Conservation (phyloP, 2,797 vertebrate species). For the Schizopygopsis pylzovi region DNA sequence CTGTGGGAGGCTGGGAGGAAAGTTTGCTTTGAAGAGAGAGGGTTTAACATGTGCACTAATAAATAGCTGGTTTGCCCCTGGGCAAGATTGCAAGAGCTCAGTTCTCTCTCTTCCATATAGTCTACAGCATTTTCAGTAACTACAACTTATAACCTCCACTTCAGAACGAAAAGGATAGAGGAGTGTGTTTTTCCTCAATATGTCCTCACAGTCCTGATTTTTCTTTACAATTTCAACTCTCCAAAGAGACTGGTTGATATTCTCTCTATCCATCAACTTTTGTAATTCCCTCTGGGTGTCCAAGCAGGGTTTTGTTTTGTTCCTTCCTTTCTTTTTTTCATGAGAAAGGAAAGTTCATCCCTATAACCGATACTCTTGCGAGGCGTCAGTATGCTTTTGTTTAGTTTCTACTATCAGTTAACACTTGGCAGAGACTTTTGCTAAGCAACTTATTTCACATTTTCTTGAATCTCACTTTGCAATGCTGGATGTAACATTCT, state of each 20-base stretch:
- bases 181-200: constrained; percentile 4
- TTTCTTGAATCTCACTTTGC: not conserved
- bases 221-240: constrained; percentile 8
- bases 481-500: not conserved
- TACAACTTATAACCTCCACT: constrained; percentile 34
- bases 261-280: constrained; percentile 46
- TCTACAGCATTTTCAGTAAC: constrained; percentile 47
- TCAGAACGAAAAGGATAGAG: constrained; percentile 10
- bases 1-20: constrained; percentile 50
- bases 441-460: not conserved
- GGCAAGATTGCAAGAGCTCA: constrained; percentile 40
- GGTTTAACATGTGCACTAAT: constrained; percentile 44
- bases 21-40: constrained; percentile 57
- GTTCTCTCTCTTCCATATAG: constrained; percentile 32
- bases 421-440: constrained; percentile 2
- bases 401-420: constrained; percentile 26
- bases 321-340: constrained; percentile 69
- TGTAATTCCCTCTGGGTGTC: constrained; percentile 72
- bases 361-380: constrained; percentile 71
- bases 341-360: constrained; percentile 76
- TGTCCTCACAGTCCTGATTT: constrained; percentile 43
- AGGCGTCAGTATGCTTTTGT: constrained; percentile 20
- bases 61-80: constrained; percentile 47
- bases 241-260: constrained; percentile 19
- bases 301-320: constrained; percentile 62